Percentiles rank a stretch among this genome's conserved stretches.
Conservation (phyloP, 2,797 vertebrate genomes). For the Tadarida brasiliensis region DNA sequence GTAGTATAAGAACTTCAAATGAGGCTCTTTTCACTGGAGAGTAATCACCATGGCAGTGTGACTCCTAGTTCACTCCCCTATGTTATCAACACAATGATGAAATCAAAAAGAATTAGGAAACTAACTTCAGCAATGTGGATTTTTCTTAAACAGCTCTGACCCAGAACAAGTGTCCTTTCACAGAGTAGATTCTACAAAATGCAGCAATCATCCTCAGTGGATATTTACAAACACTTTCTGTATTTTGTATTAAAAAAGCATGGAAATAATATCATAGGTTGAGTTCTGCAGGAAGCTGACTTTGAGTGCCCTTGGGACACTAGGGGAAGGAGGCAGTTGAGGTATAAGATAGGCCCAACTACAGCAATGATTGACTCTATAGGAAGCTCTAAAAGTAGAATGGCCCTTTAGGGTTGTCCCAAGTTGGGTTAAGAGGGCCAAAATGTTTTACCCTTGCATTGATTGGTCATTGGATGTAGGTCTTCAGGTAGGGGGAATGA, state of each 20-base stretch:
- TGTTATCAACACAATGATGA: slow-evolving; percentile 49
- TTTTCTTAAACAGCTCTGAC: slow-evolving; percentile 68
- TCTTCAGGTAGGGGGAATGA: background rate
- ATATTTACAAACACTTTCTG: slow-evolving; percentile 46
- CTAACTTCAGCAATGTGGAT: slow-evolving; percentile 50
- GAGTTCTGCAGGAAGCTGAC: slow-evolving; percentile 3
- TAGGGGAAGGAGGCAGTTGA: background rate
- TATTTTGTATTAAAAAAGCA: slow-evolving; percentile 61
- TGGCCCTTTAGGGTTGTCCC: background rate
- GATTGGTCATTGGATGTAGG: background rate
- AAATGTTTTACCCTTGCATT: slow-evolving; percentile 21
- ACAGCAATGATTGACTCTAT: background rate
- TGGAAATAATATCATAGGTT: slow-evolving; percentile 13
- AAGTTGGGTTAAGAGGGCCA: slow-evolving; percentile 30
- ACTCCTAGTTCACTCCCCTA: background rate
- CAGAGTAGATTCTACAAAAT: slow-evolving; percentile 53
- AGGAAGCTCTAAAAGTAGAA: slow-evolving; percentile 24
- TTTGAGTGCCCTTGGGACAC: background rate
- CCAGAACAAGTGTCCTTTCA: slow-evolving; percentile 55
- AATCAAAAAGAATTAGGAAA: slow-evolving; percentile 43
- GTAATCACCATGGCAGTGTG: slow-evolving; percentile 33
- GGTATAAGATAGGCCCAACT: background rate
- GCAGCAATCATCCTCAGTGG: slow-evolving; percentile 40
- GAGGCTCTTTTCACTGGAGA: slow-evolving; percentile 51
- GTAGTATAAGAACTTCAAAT: slow-evolving; percentile 29